Base-by-base conservation (phyloP, 2,888 invertebrate species). In the Physocephala rufipes region DNA sequence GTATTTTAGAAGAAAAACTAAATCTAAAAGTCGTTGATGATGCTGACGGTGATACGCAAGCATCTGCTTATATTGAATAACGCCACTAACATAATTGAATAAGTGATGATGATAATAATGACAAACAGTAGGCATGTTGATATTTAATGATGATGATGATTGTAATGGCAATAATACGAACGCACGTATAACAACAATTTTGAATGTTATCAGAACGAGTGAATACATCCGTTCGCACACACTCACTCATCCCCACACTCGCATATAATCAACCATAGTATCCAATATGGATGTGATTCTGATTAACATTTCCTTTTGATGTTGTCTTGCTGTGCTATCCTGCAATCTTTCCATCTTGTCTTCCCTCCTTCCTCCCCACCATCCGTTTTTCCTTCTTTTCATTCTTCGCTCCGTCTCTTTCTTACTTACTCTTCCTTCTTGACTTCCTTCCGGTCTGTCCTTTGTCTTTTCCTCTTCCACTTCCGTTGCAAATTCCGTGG, bases 301-400 rank as follows among this genome's bases (percentile, higher is more conserved):
- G 63, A 63, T 63, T 45, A 63, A 47, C 63, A 47, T 47, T 47
- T 63, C 63, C 63, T 26, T 28, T 21, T 45, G 45, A 45, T 24
- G 45, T 63, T 63, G 45, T 26, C 47, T n/a, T n/a, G n/a, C n/a
- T n/a, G n/a, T n/a, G n/a, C n/a, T n/a, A n/a, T n/a, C n/a, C n/a
- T n/a, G n/a, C n/a, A n/a, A n/a, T n/a, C n/a, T n/a, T 63, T 63
- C 63, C 63, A 16, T 45, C 47, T 47, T 47, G 45, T n/a, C 58
- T 58, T 58, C 21, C 58, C 13, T 58, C 58, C 58, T 24, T 16
- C 12, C 28, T 28, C 28, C 58, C 47, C 47, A 0, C 55, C 15
- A 12, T 63, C 63, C 63, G 24, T 63, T 26, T 26, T 47, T 63
- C 26, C 58, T 58, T 58, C 58, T 28, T 26, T 58, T 28, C 58